Conservation (phyloP, 1,140 invertebrate species). For the Mizuhopecten yessoensis region DNA sequence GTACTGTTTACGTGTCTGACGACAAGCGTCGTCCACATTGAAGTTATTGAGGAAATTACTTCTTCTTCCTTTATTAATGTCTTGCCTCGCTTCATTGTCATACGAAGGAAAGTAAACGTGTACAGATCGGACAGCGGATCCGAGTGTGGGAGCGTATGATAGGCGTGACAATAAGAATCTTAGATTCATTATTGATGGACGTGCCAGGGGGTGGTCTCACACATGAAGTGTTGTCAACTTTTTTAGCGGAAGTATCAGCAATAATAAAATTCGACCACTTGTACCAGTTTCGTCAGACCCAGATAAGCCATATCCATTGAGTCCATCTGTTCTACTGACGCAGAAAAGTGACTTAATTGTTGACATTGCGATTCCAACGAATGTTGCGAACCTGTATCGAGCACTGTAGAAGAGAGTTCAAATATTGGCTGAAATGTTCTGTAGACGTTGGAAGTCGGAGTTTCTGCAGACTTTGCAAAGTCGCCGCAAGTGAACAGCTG, state of each 20-base stretch:
- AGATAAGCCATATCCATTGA: constrained; percentile 49
- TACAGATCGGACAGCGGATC: constrained; percentile 63
- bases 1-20: constrained; percentile 66
- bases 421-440: constrained; percentile 54
- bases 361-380: too few relatives aligned
- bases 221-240: constrained; percentile 65
- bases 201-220: constrained; percentile 56
- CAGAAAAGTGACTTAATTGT: too few relatives aligned
- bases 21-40: constrained; percentile 63
- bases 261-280: constrained; percentile 66
- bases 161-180: constrained; percentile 58
- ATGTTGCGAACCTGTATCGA: constrained; percentile 59
- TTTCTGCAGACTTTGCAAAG: constrained; percentile 54
- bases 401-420: constrained; percentile 62
- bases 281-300: constrained; percentile 55
- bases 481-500: constrained; percentile 47
- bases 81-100: constrained; percentile 49
- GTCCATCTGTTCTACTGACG: too few relatives aligned
- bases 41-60: constrained; percentile 63
- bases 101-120: constrained; percentile 50
- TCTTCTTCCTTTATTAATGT: constrained; percentile 70
- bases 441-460: constrained; percentile 56
- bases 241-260: constrained; percentile 64
- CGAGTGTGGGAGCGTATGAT: constrained; percentile 70
- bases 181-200: constrained; percentile 62